Percentiles rank a stretch among this genome's conserved stretches.
Conservation (phyloP, 2,797 vertebrate species). For the Pterois miles region DNA sequence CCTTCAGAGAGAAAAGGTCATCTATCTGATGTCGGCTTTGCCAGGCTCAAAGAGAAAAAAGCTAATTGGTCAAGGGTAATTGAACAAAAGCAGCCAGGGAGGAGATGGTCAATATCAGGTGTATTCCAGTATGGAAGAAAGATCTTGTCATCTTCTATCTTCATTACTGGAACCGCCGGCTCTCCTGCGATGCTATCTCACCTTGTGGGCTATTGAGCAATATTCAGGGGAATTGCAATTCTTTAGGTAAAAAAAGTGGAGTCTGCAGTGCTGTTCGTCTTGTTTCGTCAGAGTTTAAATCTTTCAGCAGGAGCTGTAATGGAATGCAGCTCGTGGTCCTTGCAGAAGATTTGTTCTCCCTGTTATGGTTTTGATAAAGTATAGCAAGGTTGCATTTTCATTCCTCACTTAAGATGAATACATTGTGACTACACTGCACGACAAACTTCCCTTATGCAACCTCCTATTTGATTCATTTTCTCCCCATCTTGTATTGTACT, state of each 20-base stretch:
- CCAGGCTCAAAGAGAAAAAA: conserved; percentile 53
- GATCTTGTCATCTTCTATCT: conserved; percentile 52
- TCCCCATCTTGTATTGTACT: neutral
- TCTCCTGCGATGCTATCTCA: conserved; percentile 7
- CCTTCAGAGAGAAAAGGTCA: conserved; percentile 66
- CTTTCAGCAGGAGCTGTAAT: conserved; percentile 18
- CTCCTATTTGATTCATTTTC: neutral
- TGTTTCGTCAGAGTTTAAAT: conserved; percentile 32
- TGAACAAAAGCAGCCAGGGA: conserved; percentile 51
- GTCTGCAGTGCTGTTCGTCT: conserved; percentile 7
- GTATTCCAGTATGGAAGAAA: conserved; percentile 41
- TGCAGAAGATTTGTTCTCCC: conserved; percentile 20
- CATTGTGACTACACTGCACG: conserved; percentile 17
- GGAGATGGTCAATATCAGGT: conserved; percentile 54
- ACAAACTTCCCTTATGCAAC: neutral
- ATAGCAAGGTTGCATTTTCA: conserved; percentile 26
- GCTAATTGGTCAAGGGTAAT: conserved; percentile 71
- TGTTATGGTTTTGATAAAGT: conserved; percentile 35
- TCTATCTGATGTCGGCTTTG: conserved; percentile 66
- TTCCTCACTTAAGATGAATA: conserved; percentile 30
- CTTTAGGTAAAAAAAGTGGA: conserved; percentile 5
- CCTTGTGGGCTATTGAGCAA: conserved; percentile 27
- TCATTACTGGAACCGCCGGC: conserved; percentile 50
- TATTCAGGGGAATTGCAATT: conserved; percentile 47
- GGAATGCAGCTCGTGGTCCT: conserved; percentile 13